Evolutionary conservation across 2,113 vertebrate species (phyloP), one percentile per base, ranked within the genome.

Genomic region (Danionella cerebrum): DNA sequence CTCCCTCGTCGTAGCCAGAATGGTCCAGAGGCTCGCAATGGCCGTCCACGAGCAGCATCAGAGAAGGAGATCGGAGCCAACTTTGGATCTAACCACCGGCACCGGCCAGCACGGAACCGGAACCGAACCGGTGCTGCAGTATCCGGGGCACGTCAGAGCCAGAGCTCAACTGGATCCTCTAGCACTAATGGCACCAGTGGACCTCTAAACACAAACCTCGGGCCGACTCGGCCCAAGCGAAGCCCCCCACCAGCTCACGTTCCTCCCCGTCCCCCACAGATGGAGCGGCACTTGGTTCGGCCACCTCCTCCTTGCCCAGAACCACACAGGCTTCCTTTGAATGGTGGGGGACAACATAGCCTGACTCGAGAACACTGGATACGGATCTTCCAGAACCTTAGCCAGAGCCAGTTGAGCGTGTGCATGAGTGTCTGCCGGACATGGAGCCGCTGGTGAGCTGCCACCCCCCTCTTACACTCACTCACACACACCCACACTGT

Each of bases 361-460:
- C 81, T 94, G 84, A 89, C 90, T 4, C 80, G 93, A 0, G 91
- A 92, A 2, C 87, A 87, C 63, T 95, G 93, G 93, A 87, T 95
- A 16, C 75, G 90, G 2, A 90, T 93, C 67, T 95, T 95, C 83
- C 90, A 90, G 63, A 84, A 91, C 80, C 89, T 95, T 6, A 90
- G 83, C 75, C 91, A 93, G 36, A 75, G 88, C 3, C 91, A 95
- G 85, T 88, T 94, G 22, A 93, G 91, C 4, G 75, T 95, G 73
- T 95, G 93, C 87, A 95, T 95, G 93, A 84, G 93, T 36, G 92
- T 95, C 59, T 95, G 93, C 76, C 87, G 92, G 75, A 95, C 93
- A 21, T 94, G 92, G 91, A 94, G 91, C 86, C 91, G 93, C 73
- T 95, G 93, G 93, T 95, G 73, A 92, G 90, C n/a, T 24, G 14